phyloP scores from a whole-genome alignment of 2,888 invertebrate genomes.

The Tenthredo notha region DNA sequence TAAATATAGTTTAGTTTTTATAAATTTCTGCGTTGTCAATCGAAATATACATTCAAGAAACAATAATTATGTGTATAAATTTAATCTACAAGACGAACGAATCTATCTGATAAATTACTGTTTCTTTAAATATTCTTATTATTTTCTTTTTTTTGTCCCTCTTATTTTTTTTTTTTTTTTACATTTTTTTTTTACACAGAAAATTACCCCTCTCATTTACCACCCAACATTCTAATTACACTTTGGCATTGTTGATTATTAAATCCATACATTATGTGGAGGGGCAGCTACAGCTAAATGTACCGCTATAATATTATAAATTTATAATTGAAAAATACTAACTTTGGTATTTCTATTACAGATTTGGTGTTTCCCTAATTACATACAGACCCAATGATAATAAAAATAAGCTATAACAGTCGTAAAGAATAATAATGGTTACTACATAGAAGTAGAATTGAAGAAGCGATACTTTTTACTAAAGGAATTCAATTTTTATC shows the following conservation, averaged over 20 bases:
- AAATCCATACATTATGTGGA: not conserved
- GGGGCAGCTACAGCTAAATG: not conserved
- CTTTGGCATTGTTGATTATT: slow-evolving; percentile 32
- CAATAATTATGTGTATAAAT: slow-evolving; percentile 24
- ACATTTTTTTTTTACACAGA: not conserved
- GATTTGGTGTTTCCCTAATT: slow-evolving; percentile 7
- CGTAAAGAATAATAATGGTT: not conserved
- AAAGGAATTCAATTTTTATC: not conserved
- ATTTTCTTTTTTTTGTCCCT: not conserved
- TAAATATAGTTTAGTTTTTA: not conserved
- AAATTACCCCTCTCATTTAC: not conserved
- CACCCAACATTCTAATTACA: slow-evolving; percentile 16
- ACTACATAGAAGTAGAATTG: not conserved
- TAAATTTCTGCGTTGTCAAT: slow-evolving; percentile 14
- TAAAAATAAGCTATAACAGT: not conserved
- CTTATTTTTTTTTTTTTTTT: not conserved
- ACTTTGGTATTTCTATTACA: slow-evolving; percentile 20
- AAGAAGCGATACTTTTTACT: not conserved
- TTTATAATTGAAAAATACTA: slow-evolving; percentile 20
- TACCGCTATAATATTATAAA: not conserved
- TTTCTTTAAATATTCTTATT: not conserved
- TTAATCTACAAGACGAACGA: not conserved
- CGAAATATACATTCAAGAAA: not conserved
- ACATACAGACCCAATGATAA: not conserved
- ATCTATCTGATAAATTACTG: not conserved